phyloP scores from a whole-genome alignment of 2,113 vertebrate species.

The Leptobrachium ailaonicum region DNA sequence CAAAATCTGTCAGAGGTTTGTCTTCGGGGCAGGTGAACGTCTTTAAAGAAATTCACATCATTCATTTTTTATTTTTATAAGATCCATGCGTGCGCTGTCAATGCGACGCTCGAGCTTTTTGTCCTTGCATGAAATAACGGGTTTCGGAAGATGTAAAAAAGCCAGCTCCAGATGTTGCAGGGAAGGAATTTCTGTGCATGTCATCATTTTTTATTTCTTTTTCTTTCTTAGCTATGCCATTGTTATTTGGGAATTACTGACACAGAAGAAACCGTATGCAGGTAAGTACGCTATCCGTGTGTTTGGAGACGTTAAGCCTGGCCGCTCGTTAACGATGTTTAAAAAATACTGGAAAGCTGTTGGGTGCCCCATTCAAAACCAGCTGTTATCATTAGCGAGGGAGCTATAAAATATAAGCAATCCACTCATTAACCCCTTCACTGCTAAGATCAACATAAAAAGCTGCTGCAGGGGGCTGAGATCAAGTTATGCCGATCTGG shows the following conservation, averaged over 20 bases:
- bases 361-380: too few species aligned
- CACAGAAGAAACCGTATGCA: slow-evolving; percentile 80
- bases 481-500: too few species aligned
- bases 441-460: too few species aligned
- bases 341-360: too few species aligned
- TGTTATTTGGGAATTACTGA: slow-evolving; percentile 84
- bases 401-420: too few species aligned
- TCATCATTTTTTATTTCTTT: background rate
- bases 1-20: too few species aligned
- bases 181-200: background rate
- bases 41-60: background rate
- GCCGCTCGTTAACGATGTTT: too few species aligned
- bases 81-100: background rate
- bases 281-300: slow-evolving; percentile 61
- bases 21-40: background rate
- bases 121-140: background rate
- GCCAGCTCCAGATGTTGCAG: background rate
- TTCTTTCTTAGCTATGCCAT: slow-evolving; percentile 75
- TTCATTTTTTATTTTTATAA: background rate
- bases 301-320: background rate
- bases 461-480: too few species aligned
- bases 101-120: background rate
- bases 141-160: background rate
- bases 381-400: too few species aligned
- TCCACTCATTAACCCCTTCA: too few species aligned